Percentiles rank a stretch among this genome's conserved stretches.
Conservation (phyloP, 2,888 invertebrate genomes). For the Campoletis raptor region DNA sequence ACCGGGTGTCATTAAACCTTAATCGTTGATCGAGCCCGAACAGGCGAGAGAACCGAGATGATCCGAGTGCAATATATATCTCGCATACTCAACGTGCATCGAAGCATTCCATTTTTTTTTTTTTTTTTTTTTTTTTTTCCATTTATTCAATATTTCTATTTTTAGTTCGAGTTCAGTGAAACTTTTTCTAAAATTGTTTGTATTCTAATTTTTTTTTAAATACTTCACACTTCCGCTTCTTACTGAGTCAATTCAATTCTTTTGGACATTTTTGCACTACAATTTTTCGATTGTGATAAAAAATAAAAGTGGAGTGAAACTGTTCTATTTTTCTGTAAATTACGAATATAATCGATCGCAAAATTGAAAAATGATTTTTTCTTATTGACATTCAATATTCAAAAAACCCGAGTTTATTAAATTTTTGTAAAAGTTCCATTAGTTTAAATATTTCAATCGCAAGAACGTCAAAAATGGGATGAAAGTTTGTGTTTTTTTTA, state of each 20-base stretch:
- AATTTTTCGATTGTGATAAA: background rate
- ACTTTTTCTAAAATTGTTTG: background rate
- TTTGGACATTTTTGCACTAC: background rate
- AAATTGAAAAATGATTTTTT: too few species aligned
- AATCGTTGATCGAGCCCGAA: slow-evolving; percentile 74
- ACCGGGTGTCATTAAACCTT: slow-evolving; percentile 76
- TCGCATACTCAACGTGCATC: slow-evolving; percentile 22
- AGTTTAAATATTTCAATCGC: background rate
- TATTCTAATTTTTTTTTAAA: background rate
- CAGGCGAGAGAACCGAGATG: slow-evolving; percentile 51
- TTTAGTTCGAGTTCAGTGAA: background rate
- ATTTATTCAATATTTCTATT: background rate
- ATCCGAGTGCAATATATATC: slow-evolving; percentile 59
- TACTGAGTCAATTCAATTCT: background rate
- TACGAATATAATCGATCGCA: too few species aligned
- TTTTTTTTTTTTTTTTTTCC: background rate
- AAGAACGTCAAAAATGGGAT: background rate
- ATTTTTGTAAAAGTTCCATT: background rate
- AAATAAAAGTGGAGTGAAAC: background rate
- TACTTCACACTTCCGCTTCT: background rate
- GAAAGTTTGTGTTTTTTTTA: background rate
- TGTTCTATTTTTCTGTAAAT: too few species aligned
- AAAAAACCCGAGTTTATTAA: too few species aligned
- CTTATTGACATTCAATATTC: too few species aligned
- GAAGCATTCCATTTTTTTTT: background rate